These are phyloP conservation scores for Cyphomyrmex costatus DNA, from an alignment of 1,140 invertebrate genomes.

Conservation along the genomic window DNA sequence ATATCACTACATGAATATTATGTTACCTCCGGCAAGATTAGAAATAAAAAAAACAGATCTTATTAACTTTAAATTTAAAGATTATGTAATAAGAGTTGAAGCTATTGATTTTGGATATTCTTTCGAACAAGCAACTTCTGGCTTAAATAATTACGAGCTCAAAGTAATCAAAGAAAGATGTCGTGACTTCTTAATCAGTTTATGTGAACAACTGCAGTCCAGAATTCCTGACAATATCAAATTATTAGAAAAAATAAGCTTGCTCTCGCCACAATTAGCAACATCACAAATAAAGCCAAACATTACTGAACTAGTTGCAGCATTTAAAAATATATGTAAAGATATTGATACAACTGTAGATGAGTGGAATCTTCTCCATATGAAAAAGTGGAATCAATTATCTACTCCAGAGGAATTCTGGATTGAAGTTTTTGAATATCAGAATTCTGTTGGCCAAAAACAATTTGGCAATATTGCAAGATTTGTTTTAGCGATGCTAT, in stretches of 20 bases:
- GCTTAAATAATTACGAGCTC: background rate
- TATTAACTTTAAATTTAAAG: background rate
- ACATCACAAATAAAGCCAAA: background rate
- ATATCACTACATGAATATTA: background rate
- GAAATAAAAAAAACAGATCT: too few species aligned
- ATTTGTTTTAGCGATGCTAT: too few species aligned
- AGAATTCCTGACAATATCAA: too few species aligned
- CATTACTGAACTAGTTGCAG: background rate
- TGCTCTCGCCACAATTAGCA: background rate
- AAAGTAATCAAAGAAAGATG: constrained; percentile 9
- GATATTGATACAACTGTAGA: background rate
- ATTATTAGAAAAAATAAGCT: too few species aligned
- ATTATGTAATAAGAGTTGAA: background rate
- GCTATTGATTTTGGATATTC: constrained; percentile 5
- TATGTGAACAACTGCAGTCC: too few species aligned
- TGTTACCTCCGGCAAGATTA: background rate
- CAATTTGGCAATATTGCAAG: background rate
- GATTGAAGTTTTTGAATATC: background rate
- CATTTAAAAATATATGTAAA: constrained; percentile 20
- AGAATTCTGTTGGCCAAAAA: background rate
- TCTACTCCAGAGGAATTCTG: constrained; percentile 1
- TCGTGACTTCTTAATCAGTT: constrained; percentile 2
- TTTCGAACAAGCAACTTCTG: background rate
- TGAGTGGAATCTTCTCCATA: constrained; percentile 7
- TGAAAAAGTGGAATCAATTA: background rate